phyloP scores from a whole-genome alignment of 1,140 invertebrate species.

The Tribolium madens region DNA sequence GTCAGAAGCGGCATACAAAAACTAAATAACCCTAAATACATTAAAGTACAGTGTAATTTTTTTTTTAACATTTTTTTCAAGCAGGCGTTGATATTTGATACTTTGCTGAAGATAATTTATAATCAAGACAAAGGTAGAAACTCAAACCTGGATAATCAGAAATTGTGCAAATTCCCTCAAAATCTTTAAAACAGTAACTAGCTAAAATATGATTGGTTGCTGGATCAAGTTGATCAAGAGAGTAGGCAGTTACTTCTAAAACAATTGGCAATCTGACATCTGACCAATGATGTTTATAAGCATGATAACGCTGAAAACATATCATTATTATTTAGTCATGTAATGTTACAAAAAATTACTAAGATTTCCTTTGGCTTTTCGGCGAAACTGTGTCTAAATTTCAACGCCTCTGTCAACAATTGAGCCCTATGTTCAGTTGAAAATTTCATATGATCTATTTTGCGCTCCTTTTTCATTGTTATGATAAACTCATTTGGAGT shows the following conservation, averaged over 20 bases:
- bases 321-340: conserved; percentile 43
- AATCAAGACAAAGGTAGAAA: too few relatives aligned
- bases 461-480: conserved; percentile 89
- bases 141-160: conserved; percentile 66
- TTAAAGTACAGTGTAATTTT: too few relatives aligned
- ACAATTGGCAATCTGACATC: conserved; percentile 88
- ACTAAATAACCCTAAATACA: too few relatives aligned
- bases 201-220: conserved; percentile 83
- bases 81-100: too few relatives aligned
- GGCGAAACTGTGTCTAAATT: conserved; percentile 81
- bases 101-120: too few relatives aligned
- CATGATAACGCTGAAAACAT: conserved; percentile 83
- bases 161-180: conserved; percentile 81
- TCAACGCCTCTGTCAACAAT: conserved; percentile 91
- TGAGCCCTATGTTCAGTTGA: conserved; percentile 96
- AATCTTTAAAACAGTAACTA: conserved; percentile 94
- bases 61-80: too few relatives aligned
- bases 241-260: conserved; percentile 89
- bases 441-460: conserved; percentile 95
- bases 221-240: conserved; percentile 91
- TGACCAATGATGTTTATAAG: conserved; percentile 96
- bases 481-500: conserved; percentile 84
- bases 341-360: conserved; percentile 68
- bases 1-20: too few relatives aligned
- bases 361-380: conserved; percentile 82